phyloP scores from a whole-genome alignment of 1,140 invertebrate species.

The Pissodes strobi region DNA sequence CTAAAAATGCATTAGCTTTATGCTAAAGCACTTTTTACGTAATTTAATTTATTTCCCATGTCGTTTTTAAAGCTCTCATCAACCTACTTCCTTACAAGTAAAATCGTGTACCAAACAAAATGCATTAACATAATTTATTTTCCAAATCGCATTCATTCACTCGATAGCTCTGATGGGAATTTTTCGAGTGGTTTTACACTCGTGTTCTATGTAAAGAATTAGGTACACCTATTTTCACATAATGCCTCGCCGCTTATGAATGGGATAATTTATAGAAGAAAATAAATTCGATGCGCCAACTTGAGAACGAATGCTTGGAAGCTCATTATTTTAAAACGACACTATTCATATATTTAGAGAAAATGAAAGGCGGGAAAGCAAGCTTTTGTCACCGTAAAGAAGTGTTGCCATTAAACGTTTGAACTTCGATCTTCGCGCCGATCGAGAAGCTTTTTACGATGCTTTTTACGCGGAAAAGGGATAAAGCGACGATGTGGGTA shows the following conservation, averaged over 20 bases:
- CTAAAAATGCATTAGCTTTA: background rate
- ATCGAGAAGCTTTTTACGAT: too few species aligned
- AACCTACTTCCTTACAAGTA: background rate
- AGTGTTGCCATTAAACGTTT: background rate
- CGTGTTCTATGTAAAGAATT: background rate
- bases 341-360: conserved; percentile 10
- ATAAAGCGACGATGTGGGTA: too few species aligned
- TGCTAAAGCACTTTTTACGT: background rate
- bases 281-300: background rate
- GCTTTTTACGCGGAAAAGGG: too few species aligned
- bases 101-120: background rate
- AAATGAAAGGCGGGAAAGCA: conserved; percentile 11
- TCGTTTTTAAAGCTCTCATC: background rate
- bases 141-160: background rate
- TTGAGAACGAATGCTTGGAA: background rate
- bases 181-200: background rate
- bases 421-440: background rate
- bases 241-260: conserved; percentile 5
- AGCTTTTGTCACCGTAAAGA: too few species aligned
- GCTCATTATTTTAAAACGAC: conserved; percentile 6
- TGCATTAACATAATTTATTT: too few species aligned
- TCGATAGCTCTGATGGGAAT: background rate
- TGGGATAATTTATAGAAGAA: conserved; percentile 7
- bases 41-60: conserved; percentile 3
- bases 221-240: background rate